Conservation (phyloP, 2,797 vertebrate genomes). For the Malacoraja senta region DNA sequence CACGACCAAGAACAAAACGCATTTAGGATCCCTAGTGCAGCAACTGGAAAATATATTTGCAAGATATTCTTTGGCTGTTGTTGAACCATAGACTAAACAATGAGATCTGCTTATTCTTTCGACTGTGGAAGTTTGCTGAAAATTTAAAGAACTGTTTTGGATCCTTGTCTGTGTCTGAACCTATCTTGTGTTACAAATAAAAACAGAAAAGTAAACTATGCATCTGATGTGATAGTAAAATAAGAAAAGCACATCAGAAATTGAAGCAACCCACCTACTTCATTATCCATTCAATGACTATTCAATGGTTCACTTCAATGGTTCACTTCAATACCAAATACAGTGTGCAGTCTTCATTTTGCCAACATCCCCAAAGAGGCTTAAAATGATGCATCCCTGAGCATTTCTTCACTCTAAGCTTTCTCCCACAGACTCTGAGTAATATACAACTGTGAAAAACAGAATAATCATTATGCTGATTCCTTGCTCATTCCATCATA, state of each 20-base stretch:
- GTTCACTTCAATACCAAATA: too few species aligned
- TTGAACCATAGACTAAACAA: background rate
- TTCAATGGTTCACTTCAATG: background rate
- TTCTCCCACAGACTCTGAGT: background rate
- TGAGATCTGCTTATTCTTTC: background rate
- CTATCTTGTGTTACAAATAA: background rate
- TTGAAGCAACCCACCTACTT: background rate
- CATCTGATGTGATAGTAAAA: too few species aligned
- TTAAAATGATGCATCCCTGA: background rate
- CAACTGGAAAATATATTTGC: background rate
- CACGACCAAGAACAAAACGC: too few species aligned
- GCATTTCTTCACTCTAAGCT: background rate
- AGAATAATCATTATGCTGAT: background rate
- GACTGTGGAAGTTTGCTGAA: background rate
- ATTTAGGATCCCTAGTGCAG: background rate
- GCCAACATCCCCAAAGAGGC: background rate
- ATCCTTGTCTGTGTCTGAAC: background rate
- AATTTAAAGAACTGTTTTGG: background rate
- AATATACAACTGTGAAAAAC: background rate
- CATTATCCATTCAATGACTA: background rate
- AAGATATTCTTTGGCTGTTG: background rate
- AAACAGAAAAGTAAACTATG: background rate
- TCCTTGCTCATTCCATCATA: background rate
- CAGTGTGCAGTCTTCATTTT: background rate
- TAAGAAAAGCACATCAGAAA: slow-evolving; percentile 10